Evolutionary conservation across 2,888 invertebrate genomes (phyloP).

Genomic region (Drosophila nr. perissopoda): DNA sequence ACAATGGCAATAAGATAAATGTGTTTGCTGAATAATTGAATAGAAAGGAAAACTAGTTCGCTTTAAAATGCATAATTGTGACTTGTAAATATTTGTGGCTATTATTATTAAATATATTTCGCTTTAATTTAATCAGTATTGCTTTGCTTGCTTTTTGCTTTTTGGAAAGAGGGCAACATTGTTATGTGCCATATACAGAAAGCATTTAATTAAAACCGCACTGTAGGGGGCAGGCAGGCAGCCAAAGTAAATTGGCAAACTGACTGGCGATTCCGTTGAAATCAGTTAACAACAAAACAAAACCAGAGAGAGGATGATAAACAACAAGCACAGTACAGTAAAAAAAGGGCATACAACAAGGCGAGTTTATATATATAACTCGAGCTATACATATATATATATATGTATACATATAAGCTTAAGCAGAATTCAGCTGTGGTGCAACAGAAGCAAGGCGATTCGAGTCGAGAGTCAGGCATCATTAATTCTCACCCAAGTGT

Average conservation of each 20-base stretch:
- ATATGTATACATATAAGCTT: slow-evolving; percentile 48
- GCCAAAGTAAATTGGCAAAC: slow-evolving; percentile 4
- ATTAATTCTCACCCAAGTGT: slow-evolving; percentile 79
- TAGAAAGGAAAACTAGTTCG: neutral
- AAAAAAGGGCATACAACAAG: slow-evolving; percentile 31
- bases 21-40: neutral
- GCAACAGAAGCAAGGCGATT: slow-evolving; percentile 17
- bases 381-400: neutral
- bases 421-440: slow-evolving; percentile 63
- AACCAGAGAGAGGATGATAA: slow-evolving; percentile 15
- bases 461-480: slow-evolving; percentile 61
- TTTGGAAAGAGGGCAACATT: slow-evolving; percentile 4
- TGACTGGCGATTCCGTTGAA: slow-evolving; percentile 54
- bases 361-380: slow-evolving; percentile 11
- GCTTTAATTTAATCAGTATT: slow-evolving; percentile 1
- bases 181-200: slow-evolving; percentile 51
- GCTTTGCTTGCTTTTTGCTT: neutral
- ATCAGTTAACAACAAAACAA: slow-evolving; percentile 62
- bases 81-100: neutral
- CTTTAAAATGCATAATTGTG: neutral
- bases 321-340: slow-evolving; percentile 8
- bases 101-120: neutral
- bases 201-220: slow-evolving; percentile 64
- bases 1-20: neutral
- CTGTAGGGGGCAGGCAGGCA: slow-evolving; percentile 9